Evolutionary conservation across 2,888 invertebrate species (phyloP), one percentile per base, ranked within the genome.

Genomic region (Apotomis betuletana): DNA sequence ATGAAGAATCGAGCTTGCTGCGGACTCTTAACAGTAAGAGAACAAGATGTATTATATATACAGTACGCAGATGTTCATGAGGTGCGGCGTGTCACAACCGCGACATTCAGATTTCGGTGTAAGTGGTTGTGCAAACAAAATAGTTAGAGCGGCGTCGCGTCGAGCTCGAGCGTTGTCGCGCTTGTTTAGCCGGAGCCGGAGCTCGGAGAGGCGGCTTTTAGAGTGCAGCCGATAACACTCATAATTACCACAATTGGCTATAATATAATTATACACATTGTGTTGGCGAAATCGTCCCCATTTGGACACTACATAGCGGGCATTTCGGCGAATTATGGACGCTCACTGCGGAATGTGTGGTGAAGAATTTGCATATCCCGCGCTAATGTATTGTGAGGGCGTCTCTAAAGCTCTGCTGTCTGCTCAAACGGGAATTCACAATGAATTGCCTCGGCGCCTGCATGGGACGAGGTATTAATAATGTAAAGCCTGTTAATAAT

Each of bases 181-280:
- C 27, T 27, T 27, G 27, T 27, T 57, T 67, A 51, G 51, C 57
- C 55, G 61, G 61, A 51, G 51, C 57, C 55, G 61, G 61, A 38
- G 51, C 46, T 59, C 13, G 61, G 49, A 5, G 67, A 61, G 27
- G 27, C 27, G 2, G 15, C 27, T 67, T 67, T 71, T 71, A 67
- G 67, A 13, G 57, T 10, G 3, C 10, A 8, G 36, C 27, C 15
- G 67, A 62, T 71, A 70, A 60, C 12, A 64, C 13, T 46, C 15
- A 49, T 62, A 62, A 61, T 57, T 41, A 13, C 12, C 8, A 46
- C 6, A 13, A 55, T 61, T 27, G 38, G 12, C 27, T 8, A n/a
- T n/a, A n/a, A n/a, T n/a, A n/a, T n/a, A n/a, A n/a, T n/a, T n/a
- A n/a, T n/a, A 0, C 27, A 51, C 27, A 27, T 46, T 5, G 44